phyloP scores from a whole-genome alignment of 2,888 invertebrate genomes.

The Silvanus unidentatus region DNA sequence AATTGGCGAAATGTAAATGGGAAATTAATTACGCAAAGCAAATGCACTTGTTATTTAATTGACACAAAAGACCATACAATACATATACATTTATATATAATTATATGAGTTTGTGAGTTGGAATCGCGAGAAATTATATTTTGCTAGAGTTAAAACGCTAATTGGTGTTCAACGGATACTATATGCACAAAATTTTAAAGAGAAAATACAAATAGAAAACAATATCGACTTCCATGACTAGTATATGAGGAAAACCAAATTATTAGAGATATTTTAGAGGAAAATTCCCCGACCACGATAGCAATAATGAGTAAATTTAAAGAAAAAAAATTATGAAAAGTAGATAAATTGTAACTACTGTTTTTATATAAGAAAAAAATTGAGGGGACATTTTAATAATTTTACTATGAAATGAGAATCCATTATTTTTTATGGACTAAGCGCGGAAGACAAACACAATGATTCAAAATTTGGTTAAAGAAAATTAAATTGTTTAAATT shows the following conservation, averaged over 20 bases:
- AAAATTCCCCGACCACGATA: constrained; percentile 40
- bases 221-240: constrained; percentile 42
- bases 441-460: constrained; percentile 5
- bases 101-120: no score
- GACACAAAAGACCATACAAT: constrained; percentile 11
- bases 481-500: no score
- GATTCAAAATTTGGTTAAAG: neutral
- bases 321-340: constrained; percentile 13
- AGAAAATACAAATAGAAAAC: constrained; percentile 13
- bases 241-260: constrained; percentile 17
- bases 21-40: constrained; percentile 3
- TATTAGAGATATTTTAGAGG: constrained; percentile 6
- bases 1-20: no score
- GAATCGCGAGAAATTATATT: constrained; percentile 11
- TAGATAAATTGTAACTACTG: constrained; percentile 23
- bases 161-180: constrained; percentile 38
- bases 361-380: constrained; percentile 19
- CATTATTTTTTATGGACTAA: no score
- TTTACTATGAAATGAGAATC: constrained; percentile 6
- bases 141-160: constrained; percentile 22
- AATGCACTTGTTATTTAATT: constrained; percentile 28
- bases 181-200: constrained; percentile 33
- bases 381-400: constrained; percentile 25
- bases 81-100: constrained; percentile 2
- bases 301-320: constrained; percentile 38